These are phyloP conservation scores for Probosciger aterrimus DNA, from an alignment of 2,113 vertebrate genomes.

Conservation along the genomic window DNA sequence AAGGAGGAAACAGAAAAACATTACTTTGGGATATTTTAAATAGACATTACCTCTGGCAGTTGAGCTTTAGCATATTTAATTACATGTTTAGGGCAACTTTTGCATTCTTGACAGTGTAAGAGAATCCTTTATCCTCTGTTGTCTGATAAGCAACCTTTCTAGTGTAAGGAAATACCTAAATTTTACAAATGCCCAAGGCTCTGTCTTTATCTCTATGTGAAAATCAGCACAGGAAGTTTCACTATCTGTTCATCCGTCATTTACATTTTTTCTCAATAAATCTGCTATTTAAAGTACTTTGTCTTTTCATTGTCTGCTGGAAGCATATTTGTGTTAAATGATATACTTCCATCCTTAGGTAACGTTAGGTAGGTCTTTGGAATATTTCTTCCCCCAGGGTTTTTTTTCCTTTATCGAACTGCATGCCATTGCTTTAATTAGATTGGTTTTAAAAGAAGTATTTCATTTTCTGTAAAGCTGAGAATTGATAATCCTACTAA, in stretches of 20 bases:
- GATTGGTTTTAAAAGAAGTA: not conserved
- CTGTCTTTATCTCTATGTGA: not conserved
- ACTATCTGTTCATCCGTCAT: not conserved
- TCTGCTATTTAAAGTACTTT: not conserved
- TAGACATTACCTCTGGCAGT: not conserved
- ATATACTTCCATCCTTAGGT: not conserved
- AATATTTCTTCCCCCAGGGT: not conserved
- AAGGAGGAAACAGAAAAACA: not conserved
- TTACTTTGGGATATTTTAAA: not conserved
- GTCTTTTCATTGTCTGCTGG: not conserved
- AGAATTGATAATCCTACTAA: not conserved
- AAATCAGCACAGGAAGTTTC: not conserved
- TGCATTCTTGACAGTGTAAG: not conserved
- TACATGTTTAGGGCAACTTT: not conserved
- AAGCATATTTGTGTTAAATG: not conserved
- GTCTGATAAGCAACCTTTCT: not conserved
- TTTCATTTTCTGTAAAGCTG: not conserved
- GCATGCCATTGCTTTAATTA: not conserved
- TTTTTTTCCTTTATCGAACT: not conserved
- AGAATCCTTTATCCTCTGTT: not conserved
- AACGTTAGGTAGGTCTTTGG: not conserved
- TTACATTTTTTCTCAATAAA: not conserved
- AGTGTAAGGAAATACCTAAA: not conserved
- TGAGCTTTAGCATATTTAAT: not conserved
- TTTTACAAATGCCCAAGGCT: not conserved